Base-by-base conservation (phyloP, 92 coral and sea anemone species). In the Phymanthus crucifer region DNA sequence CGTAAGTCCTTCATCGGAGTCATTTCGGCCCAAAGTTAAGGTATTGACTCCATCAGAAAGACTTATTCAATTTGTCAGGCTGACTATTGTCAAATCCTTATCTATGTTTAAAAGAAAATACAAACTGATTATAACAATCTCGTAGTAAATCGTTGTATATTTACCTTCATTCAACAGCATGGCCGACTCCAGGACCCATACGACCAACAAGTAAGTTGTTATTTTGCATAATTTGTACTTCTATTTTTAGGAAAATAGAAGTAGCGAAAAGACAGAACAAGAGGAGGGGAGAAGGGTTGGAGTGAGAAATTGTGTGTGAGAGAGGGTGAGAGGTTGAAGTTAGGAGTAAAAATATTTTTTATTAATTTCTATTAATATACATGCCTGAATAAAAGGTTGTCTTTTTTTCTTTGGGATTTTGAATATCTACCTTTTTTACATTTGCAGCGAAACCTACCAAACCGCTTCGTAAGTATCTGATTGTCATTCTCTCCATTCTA, bases 161-260 rank as follows among this genome's bases (percentile, higher is more conserved):
- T 48, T 48, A 8, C 10, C 19, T 14, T 81, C 11, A 46, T n/a
- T 8, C n/a, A n/a, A 12, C 77, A 89, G 92, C 89, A 14, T 89
- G 81, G 82, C 92, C 92, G 18, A 85, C 92, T 45, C 92, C 92
- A 24, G 75, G 86, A 76, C 78, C 79, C 4, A 82, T 78, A 82
- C 72, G 57, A 56, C 90, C 89, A 54, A 66, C 75, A 47, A 78
- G 86, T 82, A 61, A 76, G 54, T 46, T 24, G 3, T 21, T 6
- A 16, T n/a, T n/a, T n/a, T n/a, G n/a, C n/a, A n/a, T n/a, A n/a
- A n/a, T n/a, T n/a, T 43, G 1, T 38, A 38, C 45, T 11, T 38
- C 45, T 38, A 38, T 6, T 43, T 43, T 10, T n/a, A n/a, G n/a
- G n/a, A n/a, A n/a, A n/a, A n/a, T n/a, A n/a, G n/a, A n/a, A n/a